Conservation (phyloP, 2,113 vertebrate species). For the Ranitomeya variabilis region DNA sequence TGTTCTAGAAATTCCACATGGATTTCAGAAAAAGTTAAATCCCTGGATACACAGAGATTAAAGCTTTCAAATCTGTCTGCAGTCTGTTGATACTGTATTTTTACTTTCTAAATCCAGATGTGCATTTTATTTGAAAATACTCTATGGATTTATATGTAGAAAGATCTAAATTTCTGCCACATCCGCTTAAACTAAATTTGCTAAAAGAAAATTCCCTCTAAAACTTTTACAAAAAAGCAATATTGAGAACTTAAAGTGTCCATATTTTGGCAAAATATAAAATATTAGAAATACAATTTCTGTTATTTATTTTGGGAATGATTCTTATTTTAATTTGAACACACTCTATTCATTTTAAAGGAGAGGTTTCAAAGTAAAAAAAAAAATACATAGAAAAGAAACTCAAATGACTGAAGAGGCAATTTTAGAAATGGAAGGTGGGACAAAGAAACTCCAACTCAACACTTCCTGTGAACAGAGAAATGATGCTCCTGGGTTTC, state of each 20-base stretch:
- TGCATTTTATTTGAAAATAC: constrained; percentile 31
- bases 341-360: background rate
- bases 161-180: background rate
- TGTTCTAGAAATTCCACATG: constrained; percentile 18
- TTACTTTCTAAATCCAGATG: constrained; percentile 30
- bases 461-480: too few relatives aligned
- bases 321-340: background rate
- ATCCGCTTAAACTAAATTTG: background rate
- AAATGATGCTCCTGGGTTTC: too few relatives aligned
- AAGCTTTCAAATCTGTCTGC: constrained; percentile 39
- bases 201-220: background rate
- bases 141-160: constrained; percentile 8
- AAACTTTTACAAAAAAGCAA: background rate
- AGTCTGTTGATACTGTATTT: constrained; percentile 34
- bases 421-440: too few relatives aligned
- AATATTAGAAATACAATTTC: background rate
- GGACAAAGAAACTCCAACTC: too few relatives aligned
- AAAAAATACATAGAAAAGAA: too few relatives aligned
- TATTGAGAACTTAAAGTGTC: background rate
- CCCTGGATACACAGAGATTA: constrained; percentile 38
- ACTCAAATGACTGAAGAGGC: too few relatives aligned
- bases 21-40: constrained; percentile 45
- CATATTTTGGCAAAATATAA: background rate
- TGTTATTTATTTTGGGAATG: background rate
- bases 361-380: background rate